Base-by-base conservation (phyloP, 2,113 vertebrate genomes). In the Gymnocephalus cernua region DNA sequence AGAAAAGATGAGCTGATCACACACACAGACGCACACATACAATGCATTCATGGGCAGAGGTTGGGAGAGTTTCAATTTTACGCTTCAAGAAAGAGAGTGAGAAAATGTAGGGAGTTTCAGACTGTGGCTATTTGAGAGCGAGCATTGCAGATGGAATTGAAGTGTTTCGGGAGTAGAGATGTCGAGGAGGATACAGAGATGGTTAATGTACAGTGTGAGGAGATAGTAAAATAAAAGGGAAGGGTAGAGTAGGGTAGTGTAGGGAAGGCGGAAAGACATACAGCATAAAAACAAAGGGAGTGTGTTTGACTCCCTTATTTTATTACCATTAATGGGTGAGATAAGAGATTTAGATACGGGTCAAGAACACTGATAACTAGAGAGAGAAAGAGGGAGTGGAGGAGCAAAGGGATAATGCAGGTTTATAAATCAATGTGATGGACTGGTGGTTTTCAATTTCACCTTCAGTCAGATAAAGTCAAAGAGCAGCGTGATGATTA, bases 21-120 rank as follows among this genome's bases (percentile, higher is more conserved):
- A 63, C 45, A 27, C 54, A 61, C 25, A 41, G 50, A 51, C 11
- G 47, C 71, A 38, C 58, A 32, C 13, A 29, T 14, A 38, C 6
- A 63, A 12, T 32, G 70, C 35, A 3, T 1, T 59, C 56, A 57
- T 47, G 12, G n/a, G 59, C 58, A 51, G 53, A 58, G 47, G 69
- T 5, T 5, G 35, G 57, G 45, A 84, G 47, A 82, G 32, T 29
- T 71, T 78, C 50, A 86, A 87, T 88, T 86, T 83, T 87, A 85
- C 5, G 18, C 84, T 86, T 80, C 67, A 86, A 71, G 80, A 77
- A 82, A 74, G 66, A 74, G 47, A 56, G 53, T 38, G 62, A 78
- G 54, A 75, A 69, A 72, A 77, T 74, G 48, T 41, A n/a, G 29
- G 25, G 50, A 29, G 73, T 83, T 86, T 41, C 66, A 44, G 59